phyloP scores from a whole-genome alignment of 1,140 invertebrate species.

The Drosophila bocqueti region DNA sequence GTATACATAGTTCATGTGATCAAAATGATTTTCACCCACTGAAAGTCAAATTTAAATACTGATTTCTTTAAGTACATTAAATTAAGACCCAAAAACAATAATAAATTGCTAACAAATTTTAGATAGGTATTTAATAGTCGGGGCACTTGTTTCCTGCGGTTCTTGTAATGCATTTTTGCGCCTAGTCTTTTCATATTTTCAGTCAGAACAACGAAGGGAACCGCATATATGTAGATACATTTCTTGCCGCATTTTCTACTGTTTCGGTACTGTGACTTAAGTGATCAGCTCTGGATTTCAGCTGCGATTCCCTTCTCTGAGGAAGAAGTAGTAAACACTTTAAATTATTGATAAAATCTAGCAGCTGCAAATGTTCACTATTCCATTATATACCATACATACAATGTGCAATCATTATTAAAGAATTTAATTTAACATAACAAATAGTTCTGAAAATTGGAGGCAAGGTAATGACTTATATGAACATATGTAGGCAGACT shows the following conservation, averaged over 20 bases:
- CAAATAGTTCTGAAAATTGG: too few relatives aligned
- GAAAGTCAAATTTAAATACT: background rate
- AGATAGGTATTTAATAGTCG: background rate
- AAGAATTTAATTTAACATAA: too few relatives aligned
- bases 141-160: background rate
- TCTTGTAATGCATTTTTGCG: background rate
- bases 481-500: too few relatives aligned
- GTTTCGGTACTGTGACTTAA: slow-evolving; percentile 53
- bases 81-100: too few relatives aligned
- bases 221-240: slow-evolving; percentile 34
- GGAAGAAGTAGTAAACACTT: background rate
- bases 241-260: slow-evolving; percentile 27
- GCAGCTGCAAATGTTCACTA: too few relatives aligned
- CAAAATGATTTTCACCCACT: background rate
- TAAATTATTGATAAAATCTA: too few relatives aligned
- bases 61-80: background rate
- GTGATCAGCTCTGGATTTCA: slow-evolving; percentile 43
- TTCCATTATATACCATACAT: too few relatives aligned
- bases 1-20: background rate
- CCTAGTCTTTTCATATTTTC: slow-evolving; percentile 1
- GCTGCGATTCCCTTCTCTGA: background rate
- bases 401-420: too few relatives aligned
- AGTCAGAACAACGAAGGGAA: slow-evolving; percentile 3
- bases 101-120: too few relatives aligned
- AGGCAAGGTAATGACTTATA: too few relatives aligned